Evolutionary conservation across 1,140 invertebrate genomes (phyloP).

Genomic region (Ericerus pela): DNA sequence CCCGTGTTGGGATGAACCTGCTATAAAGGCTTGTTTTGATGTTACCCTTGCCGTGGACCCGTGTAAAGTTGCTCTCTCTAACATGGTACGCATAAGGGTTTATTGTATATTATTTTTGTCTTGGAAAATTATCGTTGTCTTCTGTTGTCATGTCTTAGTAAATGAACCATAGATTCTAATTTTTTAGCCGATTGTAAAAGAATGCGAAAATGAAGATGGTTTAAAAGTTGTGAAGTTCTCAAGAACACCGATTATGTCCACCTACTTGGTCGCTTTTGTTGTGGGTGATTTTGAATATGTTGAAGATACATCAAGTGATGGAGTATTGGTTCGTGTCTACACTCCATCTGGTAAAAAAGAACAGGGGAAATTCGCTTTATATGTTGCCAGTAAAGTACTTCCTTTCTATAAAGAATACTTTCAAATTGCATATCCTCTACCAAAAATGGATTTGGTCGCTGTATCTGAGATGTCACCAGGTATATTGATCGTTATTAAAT

Average conservation of each 20-base stretch:
- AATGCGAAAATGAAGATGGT: slow-evolving; percentile 34
- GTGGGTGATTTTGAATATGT: slow-evolving; percentile 91
- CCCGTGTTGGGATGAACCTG: slow-evolving; percentile 95
- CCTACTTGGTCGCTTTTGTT: slow-evolving; percentile 82
- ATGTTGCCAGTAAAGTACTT: slow-evolving; percentile 69
- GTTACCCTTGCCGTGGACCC: slow-evolving; percentile 66
- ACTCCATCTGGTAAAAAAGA: slow-evolving; percentile 83
- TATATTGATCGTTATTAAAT: slow-evolving; percentile 18
- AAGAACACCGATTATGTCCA: slow-evolving; percentile 87
- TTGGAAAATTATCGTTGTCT: background rate
- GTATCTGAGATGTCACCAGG: slow-evolving; percentile 80
- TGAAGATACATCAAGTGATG: slow-evolving; percentile 63
- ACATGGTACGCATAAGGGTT: slow-evolving; percentile 73
- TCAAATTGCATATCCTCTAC: slow-evolving; percentile 84
- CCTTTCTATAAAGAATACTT: slow-evolving; percentile 92
- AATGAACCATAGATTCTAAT: background rate
- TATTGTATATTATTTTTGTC: background rate
- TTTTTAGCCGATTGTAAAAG: slow-evolving; percentile 45
- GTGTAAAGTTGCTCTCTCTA: slow-evolving; percentile 70
- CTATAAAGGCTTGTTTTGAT: slow-evolving; percentile 87
- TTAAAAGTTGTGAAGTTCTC: slow-evolving; percentile 59
- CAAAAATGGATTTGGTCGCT: slow-evolving; percentile 90
- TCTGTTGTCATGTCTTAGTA: too few species aligned
- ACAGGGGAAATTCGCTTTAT: slow-evolving; percentile 79
- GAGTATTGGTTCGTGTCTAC: slow-evolving; percentile 75